Base-by-base conservation (phyloP, 2,888 invertebrate genomes). In the Nasonovia ribisnigri region DNA sequence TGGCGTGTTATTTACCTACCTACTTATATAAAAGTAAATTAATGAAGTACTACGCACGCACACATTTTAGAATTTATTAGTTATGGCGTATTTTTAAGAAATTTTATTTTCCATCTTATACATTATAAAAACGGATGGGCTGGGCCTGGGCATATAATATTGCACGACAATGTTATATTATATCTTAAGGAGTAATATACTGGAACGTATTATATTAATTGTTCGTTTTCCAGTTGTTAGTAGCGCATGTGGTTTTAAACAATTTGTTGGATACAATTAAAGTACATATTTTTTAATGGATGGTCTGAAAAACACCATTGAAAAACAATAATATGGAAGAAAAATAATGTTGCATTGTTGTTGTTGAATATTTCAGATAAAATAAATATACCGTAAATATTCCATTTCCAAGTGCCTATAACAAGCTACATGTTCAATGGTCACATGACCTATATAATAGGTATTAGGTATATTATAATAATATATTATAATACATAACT, bases 41-140 rank as follows among this genome's bases (percentile, higher is more conserved):
- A 67, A 67, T 67, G 67, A 67, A 67, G 67, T n/a, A 67, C n/a
- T 67, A n/a, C 67, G 16, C 67, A 67, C 67, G 67, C 67, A 67
- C 67, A 67, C 67, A 5, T 67, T 67, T 67, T 67, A 67, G 16
- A 67, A n/a, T 67, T 67, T 67, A 67, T 67, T 67, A n/a, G 67
- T n/a, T 67, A 67, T 67, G 67, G n/a, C 16, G 67, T 67, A 67
- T 67, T 67, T 67, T 67, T n/a, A 67, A n/a, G 67, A n/a, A n/a
- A 67, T n/a, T 67, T 29, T n/a, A 60, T 60, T 60, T 60, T 60
- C 26, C 26, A 57, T 57, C n/a, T 67, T 67, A n/a, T 67, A n/a
- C 67, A n/a, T n/a, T 67, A n/a, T 5, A 67, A 67, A n/a, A 67
- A 67, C 60, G 60, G 13, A 67, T 60, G 29, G 6, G 11, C 51